Percentiles rank a stretch among this genome's conserved stretches.
phyloP scores from a whole-genome alignment of 2,797 vertebrate genomes.

The Peromyscus attwateri region DNA sequence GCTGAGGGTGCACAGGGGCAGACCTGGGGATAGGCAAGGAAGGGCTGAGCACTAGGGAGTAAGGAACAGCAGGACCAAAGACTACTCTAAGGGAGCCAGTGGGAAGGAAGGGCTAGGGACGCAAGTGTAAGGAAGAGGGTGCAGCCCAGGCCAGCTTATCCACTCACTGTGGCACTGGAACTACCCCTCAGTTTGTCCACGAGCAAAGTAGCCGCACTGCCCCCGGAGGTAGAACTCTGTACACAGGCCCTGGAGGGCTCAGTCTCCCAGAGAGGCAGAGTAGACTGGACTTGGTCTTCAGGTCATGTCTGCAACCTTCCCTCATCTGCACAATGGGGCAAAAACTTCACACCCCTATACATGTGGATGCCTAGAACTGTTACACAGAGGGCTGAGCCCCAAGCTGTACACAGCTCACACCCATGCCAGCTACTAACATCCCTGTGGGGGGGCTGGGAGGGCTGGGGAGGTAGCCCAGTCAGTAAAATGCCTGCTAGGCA shows the following conservation, averaged over 20 bases:
- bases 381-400: accelerated
- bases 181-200: background rate
- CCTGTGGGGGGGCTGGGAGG: background rate
- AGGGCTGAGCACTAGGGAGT: background rate
- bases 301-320: background rate
- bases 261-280: background rate
- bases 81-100: accelerated
- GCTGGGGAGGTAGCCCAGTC: too few relatives aligned
- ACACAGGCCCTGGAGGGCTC: background rate
- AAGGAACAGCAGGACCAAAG: background rate
- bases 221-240: background rate
- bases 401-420: background rate
- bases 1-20: background rate
- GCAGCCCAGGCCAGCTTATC: too few relatives aligned
- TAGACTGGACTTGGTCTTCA: background rate
- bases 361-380: accelerated
- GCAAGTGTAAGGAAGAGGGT: background rate
- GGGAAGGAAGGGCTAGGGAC: accelerated
- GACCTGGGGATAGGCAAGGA: background rate
- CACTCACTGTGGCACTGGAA: background rate
- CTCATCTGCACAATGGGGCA: background rate
- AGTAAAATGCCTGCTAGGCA: background rate
- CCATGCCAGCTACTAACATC: accelerated
- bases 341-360: background rate
- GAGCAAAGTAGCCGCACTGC: too few relatives aligned